Evolutionary conservation across 2,113 vertebrate genomes (phyloP).

Genomic region (Atlantisia rogersi): DNA sequence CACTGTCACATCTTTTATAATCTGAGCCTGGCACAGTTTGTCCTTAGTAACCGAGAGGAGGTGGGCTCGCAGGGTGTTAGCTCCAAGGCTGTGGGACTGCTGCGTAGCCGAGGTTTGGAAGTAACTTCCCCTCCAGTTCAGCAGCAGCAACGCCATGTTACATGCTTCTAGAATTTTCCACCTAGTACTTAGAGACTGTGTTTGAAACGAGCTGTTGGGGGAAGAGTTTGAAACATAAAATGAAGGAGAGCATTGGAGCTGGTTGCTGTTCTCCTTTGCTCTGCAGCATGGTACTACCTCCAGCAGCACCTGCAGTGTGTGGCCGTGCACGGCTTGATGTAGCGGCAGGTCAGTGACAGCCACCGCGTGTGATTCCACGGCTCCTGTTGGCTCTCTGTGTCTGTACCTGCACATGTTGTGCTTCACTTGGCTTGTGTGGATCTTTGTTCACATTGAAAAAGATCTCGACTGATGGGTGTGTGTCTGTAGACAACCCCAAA

Average conservation of each 20-base stretch:
- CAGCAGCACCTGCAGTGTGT: not conserved
- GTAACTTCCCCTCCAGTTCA: not conserved
- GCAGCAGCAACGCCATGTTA: not conserved
- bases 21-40: not conserved
- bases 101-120: not conserved
- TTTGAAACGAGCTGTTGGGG: not conserved
- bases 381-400: not conserved
- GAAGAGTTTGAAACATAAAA: not conserved
- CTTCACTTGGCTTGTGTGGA: not conserved
- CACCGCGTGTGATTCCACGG: not conserved
- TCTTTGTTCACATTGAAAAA: not conserved
- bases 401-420: not conserved
- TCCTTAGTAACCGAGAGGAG: not conserved
- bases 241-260: not conserved
- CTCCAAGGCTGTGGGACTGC: not conserved
- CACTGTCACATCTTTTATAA: not conserved
- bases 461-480: not conserved
- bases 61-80: not conserved
- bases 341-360: not conserved
- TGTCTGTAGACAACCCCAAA: not conserved
- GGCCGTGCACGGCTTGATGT: fast-evolving
- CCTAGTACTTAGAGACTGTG: not conserved
- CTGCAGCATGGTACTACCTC: fast-evolving
- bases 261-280: fast-evolving
- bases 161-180: not conserved